A percentile compares a stretch with the other conserved stretches of the same genome.
phyloP scores from a whole-genome alignment of 1,140 invertebrate species.

The Himalopsyche phryganea region DNA sequence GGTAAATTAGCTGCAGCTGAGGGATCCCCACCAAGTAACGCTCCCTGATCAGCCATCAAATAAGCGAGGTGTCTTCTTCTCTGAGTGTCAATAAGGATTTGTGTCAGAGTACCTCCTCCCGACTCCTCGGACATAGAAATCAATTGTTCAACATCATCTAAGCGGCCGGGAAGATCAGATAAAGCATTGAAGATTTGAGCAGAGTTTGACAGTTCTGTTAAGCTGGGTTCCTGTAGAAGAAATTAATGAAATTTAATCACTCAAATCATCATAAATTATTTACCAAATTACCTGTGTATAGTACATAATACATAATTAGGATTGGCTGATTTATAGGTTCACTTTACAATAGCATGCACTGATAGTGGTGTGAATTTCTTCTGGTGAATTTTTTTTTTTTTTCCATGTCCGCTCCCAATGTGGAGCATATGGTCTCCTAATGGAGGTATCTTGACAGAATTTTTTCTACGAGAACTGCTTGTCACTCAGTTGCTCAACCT shows the following conservation, averaged over 20 bases:
- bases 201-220: constrained; percentile 82
- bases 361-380: too few species aligned
- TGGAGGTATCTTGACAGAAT: too few species aligned
- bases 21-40: constrained; percentile 85
- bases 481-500: too few species aligned
- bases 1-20: constrained; percentile 85
- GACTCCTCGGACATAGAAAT: constrained; percentile 55
- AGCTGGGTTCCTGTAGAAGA: constrained; percentile 64
- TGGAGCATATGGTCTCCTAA: too few species aligned
- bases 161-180: constrained; percentile 89
- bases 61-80: constrained; percentile 88
- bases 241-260: constrained; percentile 15
- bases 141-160: constrained; percentile 81
- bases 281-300: too few species aligned
- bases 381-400: too few species aligned
- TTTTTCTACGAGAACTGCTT: too few species aligned
- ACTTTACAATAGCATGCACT: too few species aligned
- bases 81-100: constrained; percentile 86
- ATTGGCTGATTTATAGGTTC: too few species aligned
- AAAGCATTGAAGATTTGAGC: constrained; percentile 96
- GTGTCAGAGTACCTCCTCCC: constrained; percentile 68
- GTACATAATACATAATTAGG: too few species aligned
- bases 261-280: too few species aligned
- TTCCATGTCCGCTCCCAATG: too few species aligned
- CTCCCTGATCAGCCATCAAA: constrained; percentile 94